These are phyloP conservation scores for Oncopeltus fasciatus DNA, from an alignment of 1,140 invertebrate genomes.

Conservation along the genomic window DNA sequence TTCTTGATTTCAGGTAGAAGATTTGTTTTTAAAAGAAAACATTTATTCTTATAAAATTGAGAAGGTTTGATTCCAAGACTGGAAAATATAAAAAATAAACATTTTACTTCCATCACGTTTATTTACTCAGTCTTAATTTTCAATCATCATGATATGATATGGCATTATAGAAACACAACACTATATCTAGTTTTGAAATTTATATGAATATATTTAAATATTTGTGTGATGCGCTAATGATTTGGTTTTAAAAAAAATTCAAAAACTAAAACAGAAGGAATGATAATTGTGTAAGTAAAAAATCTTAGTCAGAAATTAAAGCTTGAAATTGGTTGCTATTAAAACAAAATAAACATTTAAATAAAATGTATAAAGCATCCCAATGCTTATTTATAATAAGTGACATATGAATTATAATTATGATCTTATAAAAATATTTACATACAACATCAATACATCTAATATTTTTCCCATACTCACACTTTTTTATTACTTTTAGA, in stretches of 20 bases:
- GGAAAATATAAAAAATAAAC: no score
- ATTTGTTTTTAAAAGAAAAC: no score
- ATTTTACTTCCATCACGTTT: neutral
- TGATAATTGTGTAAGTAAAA: neutral
- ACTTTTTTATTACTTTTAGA: neutral
- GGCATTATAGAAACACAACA: conserved; percentile 6
- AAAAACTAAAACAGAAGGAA: neutral
- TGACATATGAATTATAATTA: no score
- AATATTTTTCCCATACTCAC: neutral
- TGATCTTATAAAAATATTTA: neutral
- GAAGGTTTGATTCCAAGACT: no score
- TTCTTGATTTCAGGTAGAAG: no score
- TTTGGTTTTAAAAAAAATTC: neutral
- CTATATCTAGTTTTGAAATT: neutral
- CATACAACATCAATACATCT: neutral
- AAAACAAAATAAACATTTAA: neutral
- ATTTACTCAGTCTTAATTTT: conserved; percentile 10
- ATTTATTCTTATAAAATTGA: no score
- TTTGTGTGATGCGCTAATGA: neutral
- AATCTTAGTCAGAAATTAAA: neutral
- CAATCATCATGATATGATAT: conserved; percentile 13
- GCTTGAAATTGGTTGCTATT: neutral
- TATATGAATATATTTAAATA: neutral
- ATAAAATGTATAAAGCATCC: neutral
- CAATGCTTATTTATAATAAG: neutral